Evolutionary conservation across 2,797 vertebrate genomes (phyloP), one percentile per base, ranked within the genome.

Genomic region (Phataginus tricuspis): DNA sequence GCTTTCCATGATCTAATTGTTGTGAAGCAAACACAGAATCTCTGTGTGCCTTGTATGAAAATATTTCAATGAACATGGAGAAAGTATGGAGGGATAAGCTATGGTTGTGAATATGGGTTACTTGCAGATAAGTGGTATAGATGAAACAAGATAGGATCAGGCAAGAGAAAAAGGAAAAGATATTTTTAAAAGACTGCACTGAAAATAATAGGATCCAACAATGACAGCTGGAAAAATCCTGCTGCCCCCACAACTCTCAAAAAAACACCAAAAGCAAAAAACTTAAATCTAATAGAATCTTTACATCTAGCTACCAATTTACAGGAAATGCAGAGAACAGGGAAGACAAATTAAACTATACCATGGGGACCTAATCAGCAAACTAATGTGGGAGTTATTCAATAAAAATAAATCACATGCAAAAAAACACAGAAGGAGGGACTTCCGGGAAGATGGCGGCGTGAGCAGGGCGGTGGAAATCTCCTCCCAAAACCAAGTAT

Each of bases 211-310:
- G n/a, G 8, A 94, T 79, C 45, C 31, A 61, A 80, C 34, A 94
- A 29, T 37, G 75, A 55, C 53, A 61, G 27, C 51, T 53, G 25
- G 84, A 89, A 71, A 75, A 68, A 78, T 80, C 42, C 85, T 45
- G 29, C 5, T 12, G 5, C 23, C 4, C 2, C 7, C 31, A 11
- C 0, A 0, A 2, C 14, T 31, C 2, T 3, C 39, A 39, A 42
- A 42, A 63, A 82, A 59, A 23, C 29, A 45, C 11, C 29, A 15
- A 66, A 78, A 61, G 19, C 11, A 77, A 55, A 74, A 80, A 34
- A 13, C 1, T 5, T 53, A n/a, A 92, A 49, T 84, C n/a, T 83
- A 49, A 85, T 15, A 18, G 37, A 55, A 31, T 0, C 12, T 77
- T 83, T 91, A 55, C 9, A 84, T 78, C n/a, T 49, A 88, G 59